phyloP scores from a whole-genome alignment of 2,797 vertebrate genomes.

The Gambelia wislizenii region DNA sequence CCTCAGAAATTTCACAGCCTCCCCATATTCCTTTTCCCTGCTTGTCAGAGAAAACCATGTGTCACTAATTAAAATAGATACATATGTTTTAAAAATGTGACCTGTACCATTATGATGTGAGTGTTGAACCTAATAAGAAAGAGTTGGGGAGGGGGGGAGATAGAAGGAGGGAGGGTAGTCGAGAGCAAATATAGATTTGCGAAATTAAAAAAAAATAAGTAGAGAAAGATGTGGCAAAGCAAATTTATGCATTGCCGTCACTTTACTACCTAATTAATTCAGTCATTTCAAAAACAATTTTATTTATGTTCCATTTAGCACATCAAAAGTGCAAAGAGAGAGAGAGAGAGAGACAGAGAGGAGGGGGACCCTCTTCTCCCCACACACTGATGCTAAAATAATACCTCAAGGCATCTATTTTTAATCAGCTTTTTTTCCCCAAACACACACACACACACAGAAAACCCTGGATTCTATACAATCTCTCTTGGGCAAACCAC shows the following conservation, averaged over 20 bases:
- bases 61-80: constrained; percentile 2
- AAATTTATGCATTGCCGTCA: constrained; percentile 72
- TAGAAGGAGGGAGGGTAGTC: not conserved
- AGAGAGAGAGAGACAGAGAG: too few species aligned
- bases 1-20: not conserved
- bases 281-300: constrained; percentile 84
- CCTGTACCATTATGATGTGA: constrained; percentile 41
- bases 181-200: constrained; percentile 63
- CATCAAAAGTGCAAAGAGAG: constrained; percentile 78
- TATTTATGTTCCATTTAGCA: constrained; percentile 84
- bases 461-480: constrained; percentile 66
- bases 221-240: constrained; percentile 34
- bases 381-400: constrained; percentile 79
- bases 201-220: constrained; percentile 1
- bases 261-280: constrained; percentile 84
- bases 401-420: constrained; percentile 82
- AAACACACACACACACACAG: constrained; percentile 22
- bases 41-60: constrained; percentile 30
- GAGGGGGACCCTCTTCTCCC: constrained; percentile 4
- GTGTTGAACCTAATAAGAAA: constrained; percentile 5
- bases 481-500: constrained; percentile 79
- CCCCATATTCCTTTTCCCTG: not conserved
- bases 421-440: constrained; percentile 71
- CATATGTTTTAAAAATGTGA: constrained; percentile 31
- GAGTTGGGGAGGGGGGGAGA: rapidly evolving